Evolutionary conservation across 2,797 vertebrate genomes (phyloP).

Genomic region (Coreius guichenoti): DNA sequence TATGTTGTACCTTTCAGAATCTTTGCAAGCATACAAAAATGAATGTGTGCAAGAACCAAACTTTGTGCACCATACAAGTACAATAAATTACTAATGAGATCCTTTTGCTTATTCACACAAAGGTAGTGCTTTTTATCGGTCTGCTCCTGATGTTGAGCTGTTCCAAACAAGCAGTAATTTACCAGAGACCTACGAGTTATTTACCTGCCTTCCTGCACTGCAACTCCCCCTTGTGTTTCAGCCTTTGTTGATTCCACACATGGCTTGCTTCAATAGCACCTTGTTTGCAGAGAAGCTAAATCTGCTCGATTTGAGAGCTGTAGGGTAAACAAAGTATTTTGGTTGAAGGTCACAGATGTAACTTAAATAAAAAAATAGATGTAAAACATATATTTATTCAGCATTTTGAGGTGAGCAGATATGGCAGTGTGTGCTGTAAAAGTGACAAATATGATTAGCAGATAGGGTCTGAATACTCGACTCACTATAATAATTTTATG

Average conservation of each 20-base stretch:
- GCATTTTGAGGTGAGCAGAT: neutral
- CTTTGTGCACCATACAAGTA: neutral
- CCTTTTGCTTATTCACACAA: slow-evolving; percentile 5
- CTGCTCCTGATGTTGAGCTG: slow-evolving; percentile 18
- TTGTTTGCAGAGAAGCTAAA: slow-evolving; percentile 22
- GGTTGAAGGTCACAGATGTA: slow-evolving; percentile 29
- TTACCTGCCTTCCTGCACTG: slow-evolving; percentile 29
- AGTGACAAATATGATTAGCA: neutral
- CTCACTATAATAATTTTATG: slow-evolving; percentile 10
- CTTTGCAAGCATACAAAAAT: neutral
- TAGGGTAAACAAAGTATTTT: slow-evolving; percentile 32
- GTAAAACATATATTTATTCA: neutral
- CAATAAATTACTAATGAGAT: neutral
- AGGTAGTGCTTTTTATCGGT: neutral
- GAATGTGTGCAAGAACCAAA: neutral
- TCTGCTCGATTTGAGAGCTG: slow-evolving; percentile 11
- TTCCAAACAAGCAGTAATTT: slow-evolving; percentile 36
- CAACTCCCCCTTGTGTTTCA: slow-evolving; percentile 12
- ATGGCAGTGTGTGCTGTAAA: neutral
- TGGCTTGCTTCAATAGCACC: slow-evolving; percentile 39
- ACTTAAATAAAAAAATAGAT: neutral
- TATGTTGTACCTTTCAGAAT: neutral
- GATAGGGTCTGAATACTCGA: neutral
- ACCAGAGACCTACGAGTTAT: slow-evolving; percentile 34
- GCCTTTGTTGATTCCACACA: slow-evolving; percentile 43